Conservation (phyloP, 2,888 invertebrate species). For the Polyommatus icarus region DNA sequence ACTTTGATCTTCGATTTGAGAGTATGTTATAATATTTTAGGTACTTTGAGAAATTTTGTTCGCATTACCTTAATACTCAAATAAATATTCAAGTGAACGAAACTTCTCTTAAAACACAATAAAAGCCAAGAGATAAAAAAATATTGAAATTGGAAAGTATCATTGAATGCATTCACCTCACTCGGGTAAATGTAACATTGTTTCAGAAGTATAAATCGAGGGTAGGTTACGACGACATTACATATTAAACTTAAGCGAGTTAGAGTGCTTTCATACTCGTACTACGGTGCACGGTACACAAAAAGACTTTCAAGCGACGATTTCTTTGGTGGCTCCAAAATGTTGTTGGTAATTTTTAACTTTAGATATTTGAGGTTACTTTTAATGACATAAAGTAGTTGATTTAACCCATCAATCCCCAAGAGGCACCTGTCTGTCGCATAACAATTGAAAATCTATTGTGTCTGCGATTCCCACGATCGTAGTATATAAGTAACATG, state of each 20-base stretch:
- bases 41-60: background rate
- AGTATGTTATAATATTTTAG: background rate
- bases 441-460: too few species aligned
- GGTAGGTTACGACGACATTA: constrained; percentile 31
- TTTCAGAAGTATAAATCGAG: constrained; percentile 23
- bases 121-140: background rate
- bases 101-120: background rate
- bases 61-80: background rate
- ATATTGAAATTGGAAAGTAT: background rate
- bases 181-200: constrained; percentile 14
- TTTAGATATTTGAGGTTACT: too few species aligned
- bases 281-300: background rate
- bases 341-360: too few species aligned
- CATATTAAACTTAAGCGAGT: constrained; percentile 38
- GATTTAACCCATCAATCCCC: too few species aligned
- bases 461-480: too few species aligned
- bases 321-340: too few species aligned
- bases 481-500: too few species aligned
- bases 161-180: background rate
- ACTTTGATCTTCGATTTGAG: background rate
- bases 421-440: too few species aligned
- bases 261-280: background rate
- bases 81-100: background rate
- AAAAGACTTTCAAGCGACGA: background rate
- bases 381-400: too few species aligned